Evolutionary conservation across 2,797 vertebrate species (phyloP), one percentile per base, ranked within the genome.

Genomic region (Schizopygopsis pylzovi): DNA sequence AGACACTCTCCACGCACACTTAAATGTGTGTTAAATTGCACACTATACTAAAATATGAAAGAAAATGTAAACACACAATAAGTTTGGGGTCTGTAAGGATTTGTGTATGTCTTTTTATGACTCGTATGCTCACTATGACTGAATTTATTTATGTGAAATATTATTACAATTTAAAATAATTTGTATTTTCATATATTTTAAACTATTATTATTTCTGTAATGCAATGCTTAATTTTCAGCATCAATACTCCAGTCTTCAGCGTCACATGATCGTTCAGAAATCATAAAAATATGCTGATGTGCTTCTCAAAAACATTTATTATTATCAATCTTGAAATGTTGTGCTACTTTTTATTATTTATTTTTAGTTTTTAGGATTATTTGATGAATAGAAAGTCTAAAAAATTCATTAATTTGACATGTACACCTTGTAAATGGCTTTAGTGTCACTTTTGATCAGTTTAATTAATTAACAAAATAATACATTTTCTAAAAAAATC

Each of bases 91-190:
- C 4, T 1, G 4, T 52, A 20, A 75, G 28, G 54, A 49, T 33
- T 76, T 33, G 7, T 13, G 1, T 33, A 56, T 22, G 18, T 77
- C 6, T 76, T 54, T 77, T 52, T 22, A 20, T 11, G 8, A 49
- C 43, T 49, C 4, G 16, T 11, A 70, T 25, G 13, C 6, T 43
- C 39, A 43, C 68, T 22, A 45, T 45, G 11, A 22, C 12, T 47
- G 22, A 43, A 45, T 72, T 16, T 72, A 45, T 72, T 45, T 72
- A n/a, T 59, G 43, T 73, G 43, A 47, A 73, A 28, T 72, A 47
- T n/a, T 45, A 71, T 22, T 12, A 41, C 39, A 71, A n/a, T 71
- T 43, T 43, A 71, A 70, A 22, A 71, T 22, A n/a, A 45, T 9
- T 45, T 3, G 7, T 45, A 9, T 56, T 56, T 56, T 22, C 56